Conservation (phyloP, 2,888 invertebrate genomes). For the Machimus atricapillus region DNA sequence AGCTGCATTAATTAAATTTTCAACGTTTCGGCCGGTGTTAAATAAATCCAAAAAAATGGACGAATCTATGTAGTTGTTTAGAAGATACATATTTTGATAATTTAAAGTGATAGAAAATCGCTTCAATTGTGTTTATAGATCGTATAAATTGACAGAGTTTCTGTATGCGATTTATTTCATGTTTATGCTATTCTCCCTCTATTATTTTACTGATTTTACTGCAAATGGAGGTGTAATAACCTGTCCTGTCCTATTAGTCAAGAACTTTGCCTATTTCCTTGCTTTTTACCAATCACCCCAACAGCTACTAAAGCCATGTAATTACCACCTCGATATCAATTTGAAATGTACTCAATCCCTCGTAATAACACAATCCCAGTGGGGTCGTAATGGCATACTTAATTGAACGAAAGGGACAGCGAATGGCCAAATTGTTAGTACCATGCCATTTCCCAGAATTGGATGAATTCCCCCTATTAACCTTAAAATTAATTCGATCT, state of each 20-base stretch:
- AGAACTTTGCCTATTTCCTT: too few species aligned
- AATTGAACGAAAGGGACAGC: neutral
- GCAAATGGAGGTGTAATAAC: neutral
- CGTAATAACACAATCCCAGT: neutral
- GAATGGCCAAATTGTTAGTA: neutral
- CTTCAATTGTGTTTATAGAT: too few species aligned
- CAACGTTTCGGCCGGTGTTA: too few species aligned
- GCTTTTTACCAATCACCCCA: neutral
- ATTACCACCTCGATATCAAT: neutral
- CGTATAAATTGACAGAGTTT: too few species aligned
- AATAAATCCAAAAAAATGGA: too few species aligned
- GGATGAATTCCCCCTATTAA: neutral
- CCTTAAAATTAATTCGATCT: neutral
- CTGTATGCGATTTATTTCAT: too few species aligned
- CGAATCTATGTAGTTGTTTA: too few species aligned
- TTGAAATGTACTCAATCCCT: neutral
- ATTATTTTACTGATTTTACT: neutral
- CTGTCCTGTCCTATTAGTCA: neutral
- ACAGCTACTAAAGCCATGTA: neutral
- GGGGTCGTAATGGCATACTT: neutral
- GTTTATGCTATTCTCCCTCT: neutral
- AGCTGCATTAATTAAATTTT: too few species aligned
- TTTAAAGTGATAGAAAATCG: too few species aligned
- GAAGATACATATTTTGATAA: too few species aligned
- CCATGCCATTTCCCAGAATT: neutral